Conservation (phyloP, 1,140 invertebrate species). For the Scaptomyza graminum region DNA sequence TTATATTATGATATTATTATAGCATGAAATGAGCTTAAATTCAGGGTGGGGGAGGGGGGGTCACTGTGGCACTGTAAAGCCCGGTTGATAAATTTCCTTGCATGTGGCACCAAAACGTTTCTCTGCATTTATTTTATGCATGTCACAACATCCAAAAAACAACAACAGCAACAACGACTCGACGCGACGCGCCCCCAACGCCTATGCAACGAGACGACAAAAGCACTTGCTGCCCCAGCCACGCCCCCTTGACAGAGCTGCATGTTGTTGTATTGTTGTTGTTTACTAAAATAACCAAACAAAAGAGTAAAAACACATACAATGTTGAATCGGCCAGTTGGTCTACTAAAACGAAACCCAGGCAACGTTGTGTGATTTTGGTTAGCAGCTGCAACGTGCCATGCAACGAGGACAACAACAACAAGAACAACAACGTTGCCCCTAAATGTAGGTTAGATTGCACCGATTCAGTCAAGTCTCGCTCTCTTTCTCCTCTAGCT, state of each 20-base stretch:
- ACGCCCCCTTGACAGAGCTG: neutral
- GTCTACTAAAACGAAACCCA: slow-evolving; percentile 33
- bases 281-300: slow-evolving; percentile 60
- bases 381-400: slow-evolving; percentile 1
- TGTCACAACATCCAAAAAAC: slow-evolving; percentile 50
- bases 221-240: slow-evolving; percentile 25
- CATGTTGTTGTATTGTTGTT: slow-evolving; percentile 23
- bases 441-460: slow-evolving; percentile 59
- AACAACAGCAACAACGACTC: slow-evolving; percentile 19
- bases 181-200: slow-evolving; percentile 35
- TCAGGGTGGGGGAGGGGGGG: neutral
- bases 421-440: slow-evolving; percentile 21
- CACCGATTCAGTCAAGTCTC: slow-evolving; percentile 20
- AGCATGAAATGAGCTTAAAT: slow-evolving; percentile 57
- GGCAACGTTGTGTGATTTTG: slow-evolving; percentile 34
- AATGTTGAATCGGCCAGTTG: slow-evolving; percentile 23
- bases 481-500: slow-evolving; percentile 5
- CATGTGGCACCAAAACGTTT: slow-evolving; percentile 50
- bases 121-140: slow-evolving; percentile 53
- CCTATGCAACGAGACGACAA: slow-evolving; percentile 34
- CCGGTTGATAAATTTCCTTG: slow-evolving; percentile 52
- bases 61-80: neutral
- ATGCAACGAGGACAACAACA: slow-evolving; percentile 12
- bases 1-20: slow-evolving; percentile 42
- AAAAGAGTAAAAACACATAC: neutral